Conservation (phyloP, 2,113 vertebrate species). For the Anoura caudifer region DNA sequence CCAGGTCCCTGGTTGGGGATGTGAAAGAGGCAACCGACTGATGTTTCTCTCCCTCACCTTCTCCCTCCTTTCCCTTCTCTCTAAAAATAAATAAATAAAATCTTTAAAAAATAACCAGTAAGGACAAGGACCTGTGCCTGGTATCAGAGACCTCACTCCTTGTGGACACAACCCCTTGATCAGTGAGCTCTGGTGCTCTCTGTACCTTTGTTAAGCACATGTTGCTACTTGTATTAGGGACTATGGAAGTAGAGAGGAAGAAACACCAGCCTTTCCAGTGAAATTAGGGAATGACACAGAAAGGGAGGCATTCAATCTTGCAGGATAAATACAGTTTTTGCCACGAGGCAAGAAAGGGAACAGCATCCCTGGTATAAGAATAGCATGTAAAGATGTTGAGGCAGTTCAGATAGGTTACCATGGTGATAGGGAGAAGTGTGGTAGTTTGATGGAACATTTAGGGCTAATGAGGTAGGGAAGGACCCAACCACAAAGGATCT, state of each 20-base stretch:
- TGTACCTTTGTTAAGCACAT: background rate
- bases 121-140: background rate
- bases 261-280: background rate
- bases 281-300: background rate
- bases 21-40: too few species aligned
- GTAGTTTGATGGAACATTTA: background rate
- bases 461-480: background rate
- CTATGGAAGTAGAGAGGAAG: background rate
- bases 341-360: background rate
- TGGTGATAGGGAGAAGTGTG: background rate
- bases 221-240: background rate
- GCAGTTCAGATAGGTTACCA: background rate
- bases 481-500: background rate
- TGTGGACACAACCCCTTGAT: too few species aligned
- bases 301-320: background rate
- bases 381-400: too few species aligned
- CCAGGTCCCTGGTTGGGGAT: too few species aligned
- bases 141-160: background rate
- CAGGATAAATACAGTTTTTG: background rate
- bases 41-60: too few species aligned
- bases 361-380: background rate
- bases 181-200: background rate
- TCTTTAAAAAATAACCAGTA: background rate
- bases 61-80: too few species aligned
- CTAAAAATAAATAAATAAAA: too few species aligned